Conservation (phyloP, 2,113 vertebrate genomes). For the Callocephalon fimbriatum region DNA sequence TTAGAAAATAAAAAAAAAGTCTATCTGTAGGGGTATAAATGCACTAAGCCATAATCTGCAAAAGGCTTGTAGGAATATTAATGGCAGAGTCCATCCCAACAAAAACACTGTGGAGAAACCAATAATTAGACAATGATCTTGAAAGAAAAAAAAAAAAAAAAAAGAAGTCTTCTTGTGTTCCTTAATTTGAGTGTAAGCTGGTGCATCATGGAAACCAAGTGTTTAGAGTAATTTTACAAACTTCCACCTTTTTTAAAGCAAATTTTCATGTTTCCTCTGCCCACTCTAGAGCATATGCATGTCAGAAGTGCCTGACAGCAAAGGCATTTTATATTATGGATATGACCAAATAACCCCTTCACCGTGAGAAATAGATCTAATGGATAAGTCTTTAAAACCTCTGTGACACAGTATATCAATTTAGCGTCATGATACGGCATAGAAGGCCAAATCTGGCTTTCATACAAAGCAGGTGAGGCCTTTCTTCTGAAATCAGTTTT, state of each 20-base stretch:
- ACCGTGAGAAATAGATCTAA: not conserved
- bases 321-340: not conserved
- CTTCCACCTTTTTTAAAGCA: not conserved
- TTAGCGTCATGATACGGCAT: fast-evolving
- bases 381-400: not conserved
- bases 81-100: not conserved
- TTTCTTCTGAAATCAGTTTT: not conserved
- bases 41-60: not conserved
- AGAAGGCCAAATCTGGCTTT: not conserved
- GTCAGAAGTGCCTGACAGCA: not conserved
- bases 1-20: not conserved
- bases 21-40: not conserved
- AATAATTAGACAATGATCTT: not conserved
- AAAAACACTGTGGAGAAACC: not conserved
- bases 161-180: fast-evolving
- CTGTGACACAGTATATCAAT: not conserved
- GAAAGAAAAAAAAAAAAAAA: not conserved
- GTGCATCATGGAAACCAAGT: not conserved
- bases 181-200: not conserved
- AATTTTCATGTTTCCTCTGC: not conserved
- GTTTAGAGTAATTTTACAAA: not conserved
- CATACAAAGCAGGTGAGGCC: not conserved
- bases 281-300: not conserved
- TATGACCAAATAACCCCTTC: not conserved
- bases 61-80: not conserved